Conservation (phyloP, 2,888 invertebrate genomes). For the Ophion costatus region DNA sequence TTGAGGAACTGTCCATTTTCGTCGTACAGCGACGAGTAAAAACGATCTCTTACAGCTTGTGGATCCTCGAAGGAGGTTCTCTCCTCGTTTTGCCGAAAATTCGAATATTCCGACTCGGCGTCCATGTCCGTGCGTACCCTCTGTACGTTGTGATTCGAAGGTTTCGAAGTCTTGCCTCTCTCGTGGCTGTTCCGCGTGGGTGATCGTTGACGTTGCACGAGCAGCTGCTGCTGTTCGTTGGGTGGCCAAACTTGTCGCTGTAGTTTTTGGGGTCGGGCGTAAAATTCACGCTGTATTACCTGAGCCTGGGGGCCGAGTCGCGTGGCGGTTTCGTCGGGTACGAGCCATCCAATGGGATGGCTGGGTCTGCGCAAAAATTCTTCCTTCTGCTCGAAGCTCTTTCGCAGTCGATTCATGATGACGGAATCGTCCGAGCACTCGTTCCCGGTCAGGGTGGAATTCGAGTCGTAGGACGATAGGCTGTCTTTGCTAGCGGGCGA, state of each 20-base stretch:
- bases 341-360: slow-evolving; percentile 87
- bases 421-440: slow-evolving; percentile 88
- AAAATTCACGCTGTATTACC: slow-evolving; percentile 88
- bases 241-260: slow-evolving; percentile 91
- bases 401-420: slow-evolving; percentile 90
- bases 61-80: slow-evolving; percentile 64
- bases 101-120: slow-evolving; percentile 75
- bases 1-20: slow-evolving; percentile 71
- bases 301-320: slow-evolving; percentile 50
- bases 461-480: slow-evolving; percentile 88
- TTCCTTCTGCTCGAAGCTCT: slow-evolving; percentile 95
- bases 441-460: slow-evolving; percentile 88
- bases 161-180: slow-evolving; percentile 75
- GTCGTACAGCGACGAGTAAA: slow-evolving; percentile 71
- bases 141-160: slow-evolving; percentile 84
- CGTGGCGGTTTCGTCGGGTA: slow-evolving; percentile 83
- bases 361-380: slow-evolving; percentile 92
- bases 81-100: slow-evolving; percentile 62
- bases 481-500: slow-evolving; percentile 88
- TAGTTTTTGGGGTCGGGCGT: slow-evolving; percentile 91
- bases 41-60: slow-evolving; percentile 69
- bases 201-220: slow-evolving; percentile 81
- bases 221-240: slow-evolving; percentile 75
- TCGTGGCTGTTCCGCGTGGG: slow-evolving; percentile 80
- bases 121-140: slow-evolving; percentile 84